Conservation (phyloP, 2,888 invertebrate genomes). For the Amiota communis region DNA sequence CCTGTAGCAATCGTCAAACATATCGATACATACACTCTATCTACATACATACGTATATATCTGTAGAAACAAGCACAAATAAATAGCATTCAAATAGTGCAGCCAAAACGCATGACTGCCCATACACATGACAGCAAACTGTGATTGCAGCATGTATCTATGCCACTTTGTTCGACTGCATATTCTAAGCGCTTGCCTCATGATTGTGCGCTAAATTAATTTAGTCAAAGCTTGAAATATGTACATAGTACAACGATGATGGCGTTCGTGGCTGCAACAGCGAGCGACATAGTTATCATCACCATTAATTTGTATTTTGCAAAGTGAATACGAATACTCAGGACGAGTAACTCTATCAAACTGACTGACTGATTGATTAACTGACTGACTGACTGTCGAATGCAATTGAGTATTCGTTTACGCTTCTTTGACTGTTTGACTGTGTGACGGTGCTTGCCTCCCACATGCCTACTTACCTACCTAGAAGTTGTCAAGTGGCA, state of each 20-base stretch:
- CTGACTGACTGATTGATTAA: constrained; percentile 30
- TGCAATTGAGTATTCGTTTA: neutral
- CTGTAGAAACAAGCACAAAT: too few relatives aligned
- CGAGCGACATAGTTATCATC: constrained; percentile 3
- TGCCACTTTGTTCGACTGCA: constrained; percentile 22
- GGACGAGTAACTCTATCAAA: too few relatives aligned
- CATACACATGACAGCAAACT: neutral
- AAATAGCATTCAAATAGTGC: neutral
- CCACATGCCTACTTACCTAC: too few relatives aligned
- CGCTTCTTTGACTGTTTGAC: too few relatives aligned
- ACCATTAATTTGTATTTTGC: constrained; percentile 37
- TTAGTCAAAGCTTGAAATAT: constrained; percentile 57
- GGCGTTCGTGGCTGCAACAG: neutral
- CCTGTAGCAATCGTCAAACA: too few relatives aligned
- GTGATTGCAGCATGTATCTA: constrained; percentile 2
- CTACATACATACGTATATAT: too few relatives aligned
- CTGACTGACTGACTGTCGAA: constrained; percentile 28
- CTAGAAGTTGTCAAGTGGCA: constrained; percentile 43
- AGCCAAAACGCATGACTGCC: constrained; percentile 3
- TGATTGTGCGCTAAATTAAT: constrained; percentile 63
- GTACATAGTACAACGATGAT: neutral
- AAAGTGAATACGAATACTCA: constrained; percentile 5
- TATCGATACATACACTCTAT: too few relatives aligned
- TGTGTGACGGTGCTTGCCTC: too few relatives aligned
- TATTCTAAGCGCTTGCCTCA: constrained; percentile 41